Percentiles rank a stretch among this genome's conserved stretches.
Conservation (phyloP, 2,888 invertebrate genomes). For the Blastobasis adustella region DNA sequence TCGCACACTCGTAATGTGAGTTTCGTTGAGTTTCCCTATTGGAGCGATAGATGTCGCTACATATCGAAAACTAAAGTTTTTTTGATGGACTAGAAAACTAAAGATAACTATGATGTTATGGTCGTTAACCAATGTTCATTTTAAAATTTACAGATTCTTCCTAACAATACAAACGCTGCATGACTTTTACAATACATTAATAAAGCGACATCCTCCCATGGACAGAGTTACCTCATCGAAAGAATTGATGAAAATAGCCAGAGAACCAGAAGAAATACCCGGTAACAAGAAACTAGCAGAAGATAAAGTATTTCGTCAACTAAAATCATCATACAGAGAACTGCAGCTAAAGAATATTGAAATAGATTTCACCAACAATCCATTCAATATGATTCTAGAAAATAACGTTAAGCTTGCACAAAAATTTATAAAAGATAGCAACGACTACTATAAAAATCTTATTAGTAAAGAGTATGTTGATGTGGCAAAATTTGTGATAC, state of each 20-base stretch:
- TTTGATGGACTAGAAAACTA: too few relatives aligned
- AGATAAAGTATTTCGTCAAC: slow-evolving; percentile 51
- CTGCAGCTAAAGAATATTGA: slow-evolving; percentile 48
- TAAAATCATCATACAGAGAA: slow-evolving; percentile 49
- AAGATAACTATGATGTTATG: too few relatives aligned
- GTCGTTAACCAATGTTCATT: too few relatives aligned
- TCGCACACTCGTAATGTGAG: too few relatives aligned
- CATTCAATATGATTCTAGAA: slow-evolving; percentile 55
- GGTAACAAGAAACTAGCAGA: slow-evolving; percentile 47
- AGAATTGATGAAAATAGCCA: slow-evolving; percentile 50
- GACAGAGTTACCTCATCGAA: slow-evolving; percentile 46
- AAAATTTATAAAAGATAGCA: slow-evolving; percentile 48
- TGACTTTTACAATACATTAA: slow-evolving; percentile 58
- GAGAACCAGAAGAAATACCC: slow-evolving; percentile 44
- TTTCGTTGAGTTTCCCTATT: too few relatives aligned
- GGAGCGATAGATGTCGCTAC: too few relatives aligned
- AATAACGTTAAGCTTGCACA: slow-evolving; percentile 55
- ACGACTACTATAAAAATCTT: slow-evolving; percentile 42
- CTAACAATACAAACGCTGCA: slow-evolving; percentile 61
- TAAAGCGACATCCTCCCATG: slow-evolving; percentile 47
- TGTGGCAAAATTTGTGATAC: slow-evolving; percentile 42
- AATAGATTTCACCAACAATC: slow-evolving; percentile 58
- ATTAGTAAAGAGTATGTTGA: slow-evolving; percentile 54
- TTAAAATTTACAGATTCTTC: slow-evolving; percentile 40
- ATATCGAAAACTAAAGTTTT: too few relatives aligned